Conservation (phyloP, 2,888 invertebrate genomes). For the Thyatira batis region DNA sequence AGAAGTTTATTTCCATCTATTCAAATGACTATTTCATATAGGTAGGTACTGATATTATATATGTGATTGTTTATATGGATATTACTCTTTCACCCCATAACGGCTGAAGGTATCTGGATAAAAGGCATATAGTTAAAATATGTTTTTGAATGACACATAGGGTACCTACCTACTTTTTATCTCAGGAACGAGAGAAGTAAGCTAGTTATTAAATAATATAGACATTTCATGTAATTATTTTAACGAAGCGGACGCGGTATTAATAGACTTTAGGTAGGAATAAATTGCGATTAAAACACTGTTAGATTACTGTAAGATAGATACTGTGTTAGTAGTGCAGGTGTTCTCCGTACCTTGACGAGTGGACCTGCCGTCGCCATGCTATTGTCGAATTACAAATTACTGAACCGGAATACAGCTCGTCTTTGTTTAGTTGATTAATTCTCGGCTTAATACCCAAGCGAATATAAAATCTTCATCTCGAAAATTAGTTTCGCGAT, state of each 20-base stretch:
- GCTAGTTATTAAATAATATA: too few species aligned
- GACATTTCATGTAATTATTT: not conserved
- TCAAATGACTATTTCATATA: too few species aligned
- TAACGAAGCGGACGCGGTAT: not conserved
- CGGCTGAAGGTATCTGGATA: too few species aligned
- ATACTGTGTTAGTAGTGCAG: not conserved
- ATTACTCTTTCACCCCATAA: too few species aligned
- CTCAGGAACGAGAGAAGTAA: too few species aligned
- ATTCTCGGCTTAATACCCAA: not conserved
- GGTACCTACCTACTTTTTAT: too few species aligned
- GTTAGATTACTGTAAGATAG: not conserved
- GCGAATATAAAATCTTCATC: not conserved
- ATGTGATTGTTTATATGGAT: too few species aligned
- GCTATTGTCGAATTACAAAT: conserved; percentile 21
- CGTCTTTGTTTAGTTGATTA: not conserved
- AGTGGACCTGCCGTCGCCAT: not conserved
- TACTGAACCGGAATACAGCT: conserved; percentile 12
- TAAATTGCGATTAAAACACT: conserved; percentile 4
- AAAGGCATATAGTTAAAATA: too few species aligned
- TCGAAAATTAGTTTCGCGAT: not conserved
- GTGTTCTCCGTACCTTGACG: conserved; percentile 34
- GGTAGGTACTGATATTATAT: too few species aligned
- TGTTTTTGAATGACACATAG: too few species aligned
- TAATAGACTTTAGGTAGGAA: not conserved
- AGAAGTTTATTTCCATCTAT: too few species aligned